A percentile compares a stretch with the other conserved stretches of the same genome.
phyloP scores from a whole-genome alignment of 2,888 invertebrate species.

The Latrodectus hesperus region DNA sequence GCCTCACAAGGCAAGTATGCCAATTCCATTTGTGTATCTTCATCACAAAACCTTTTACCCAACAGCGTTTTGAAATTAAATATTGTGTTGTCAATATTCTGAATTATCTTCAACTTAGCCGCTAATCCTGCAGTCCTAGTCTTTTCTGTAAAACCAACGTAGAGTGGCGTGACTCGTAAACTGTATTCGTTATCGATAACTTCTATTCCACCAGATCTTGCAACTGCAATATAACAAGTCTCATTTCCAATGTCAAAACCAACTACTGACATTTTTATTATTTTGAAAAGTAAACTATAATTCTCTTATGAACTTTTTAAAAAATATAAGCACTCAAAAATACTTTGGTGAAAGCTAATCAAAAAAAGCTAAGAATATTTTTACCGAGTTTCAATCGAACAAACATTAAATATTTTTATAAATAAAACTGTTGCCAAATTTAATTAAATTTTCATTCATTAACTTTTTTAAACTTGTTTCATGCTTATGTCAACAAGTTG shows the following conservation, averaged over 20 bases:
- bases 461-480: no score
- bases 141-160: slow-evolving; percentile 93
- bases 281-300: no score
- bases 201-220: slow-evolving; percentile 98
- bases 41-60: slow-evolving; percentile 84
- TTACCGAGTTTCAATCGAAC: background rate
- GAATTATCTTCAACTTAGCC: slow-evolving; percentile 96
- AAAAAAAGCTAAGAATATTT: background rate
- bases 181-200: slow-evolving; percentile 99
- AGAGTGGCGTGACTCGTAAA: slow-evolving; percentile 97
- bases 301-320: no score
- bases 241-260: slow-evolving; percentile 99
- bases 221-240: slow-evolving; percentile 97
- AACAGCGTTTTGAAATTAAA: slow-evolving; percentile 93
- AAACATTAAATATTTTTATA: no score
- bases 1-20: slow-evolving; percentile 29
- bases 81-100: slow-evolving; percentile 97
- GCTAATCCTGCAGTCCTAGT: slow-evolving; percentile 95
- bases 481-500: no score
- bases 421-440: no score
- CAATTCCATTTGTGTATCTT: slow-evolving; percentile 25
- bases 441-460: no score
- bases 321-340: no score
- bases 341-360: no score
- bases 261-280: slow-evolving; percentile 36